Conservation (phyloP, 2,797 vertebrate species). For the Gymnopithys bicolor region DNA sequence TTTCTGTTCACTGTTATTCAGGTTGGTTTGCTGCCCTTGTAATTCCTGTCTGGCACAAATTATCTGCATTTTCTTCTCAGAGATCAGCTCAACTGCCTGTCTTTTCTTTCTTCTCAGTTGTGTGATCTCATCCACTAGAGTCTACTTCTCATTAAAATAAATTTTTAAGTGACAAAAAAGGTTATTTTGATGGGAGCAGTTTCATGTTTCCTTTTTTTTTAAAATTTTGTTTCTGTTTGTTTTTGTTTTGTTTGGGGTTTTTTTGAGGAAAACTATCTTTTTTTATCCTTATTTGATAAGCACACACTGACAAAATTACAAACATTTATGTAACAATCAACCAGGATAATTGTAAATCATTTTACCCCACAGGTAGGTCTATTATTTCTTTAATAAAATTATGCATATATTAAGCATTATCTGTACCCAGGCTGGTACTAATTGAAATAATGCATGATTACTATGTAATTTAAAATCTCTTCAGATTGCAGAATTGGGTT, state of each 20-base stretch:
- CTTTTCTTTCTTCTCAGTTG: constrained; percentile 31
- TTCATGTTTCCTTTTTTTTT: background rate
- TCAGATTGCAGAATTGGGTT: background rate
- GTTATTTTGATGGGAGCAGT: background rate
- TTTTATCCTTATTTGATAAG: background rate
- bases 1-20: constrained; percentile 34
- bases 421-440: background rate
- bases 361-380: constrained; percentile 19
- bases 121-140: constrained; percentile 34
- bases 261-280: background rate
- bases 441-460: constrained; percentile 23
- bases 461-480: constrained; percentile 13
- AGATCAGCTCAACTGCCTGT: background rate
- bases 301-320: background rate
- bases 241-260: background rate
- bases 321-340: constrained; percentile 29
- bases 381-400: constrained; percentile 53
- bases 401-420: constrained; percentile 9
- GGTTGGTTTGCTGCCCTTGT: constrained; percentile 18
- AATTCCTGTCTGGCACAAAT: constrained; percentile 35
- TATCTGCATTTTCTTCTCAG: constrained; percentile 30
- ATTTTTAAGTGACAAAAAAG: background rate
- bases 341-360: constrained; percentile 15
- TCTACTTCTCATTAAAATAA: constrained; percentile 37
- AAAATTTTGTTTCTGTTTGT: background rate